Evolutionary conservation across 2,888 invertebrate species (phyloP).

Genomic region (Smittia sp.): DNA sequence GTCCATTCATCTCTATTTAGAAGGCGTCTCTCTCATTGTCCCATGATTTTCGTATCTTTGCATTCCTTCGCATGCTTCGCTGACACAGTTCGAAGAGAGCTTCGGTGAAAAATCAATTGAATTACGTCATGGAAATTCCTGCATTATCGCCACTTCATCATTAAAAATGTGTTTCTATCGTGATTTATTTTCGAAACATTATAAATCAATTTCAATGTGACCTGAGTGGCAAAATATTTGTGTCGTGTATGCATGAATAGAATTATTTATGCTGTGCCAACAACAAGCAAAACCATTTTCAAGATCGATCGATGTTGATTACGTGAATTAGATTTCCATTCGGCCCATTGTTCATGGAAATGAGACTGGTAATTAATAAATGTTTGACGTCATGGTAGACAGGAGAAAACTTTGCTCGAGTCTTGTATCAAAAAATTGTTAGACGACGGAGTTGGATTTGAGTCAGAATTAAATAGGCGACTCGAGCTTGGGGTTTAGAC

Average conservation of each 20-base stretch:
- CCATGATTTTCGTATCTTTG: too few relatives aligned
- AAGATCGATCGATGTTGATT: neutral
- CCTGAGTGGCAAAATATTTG: neutral
- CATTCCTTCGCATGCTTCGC: neutral
- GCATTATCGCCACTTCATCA: neutral
- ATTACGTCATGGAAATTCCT: neutral
- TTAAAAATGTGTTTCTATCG: slow-evolving; percentile 2
- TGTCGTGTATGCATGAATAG: slow-evolving; percentile 8
- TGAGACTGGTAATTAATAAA: neutral
- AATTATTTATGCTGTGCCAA: neutral
- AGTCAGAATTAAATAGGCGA: too few relatives aligned
- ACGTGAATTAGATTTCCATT: neutral
- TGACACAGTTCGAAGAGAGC: neutral
- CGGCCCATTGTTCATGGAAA: neutral
- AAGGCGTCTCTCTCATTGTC: too few relatives aligned
- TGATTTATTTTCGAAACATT: slow-evolving; percentile 3
- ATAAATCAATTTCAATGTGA: slow-evolving; percentile 12
- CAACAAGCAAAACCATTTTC: neutral
- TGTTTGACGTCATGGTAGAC: neutral
- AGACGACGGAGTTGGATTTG: too few relatives aligned
- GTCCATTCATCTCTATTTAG: too few relatives aligned
- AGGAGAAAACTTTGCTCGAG: too few relatives aligned
- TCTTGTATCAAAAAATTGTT: too few relatives aligned
- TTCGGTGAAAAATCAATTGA: neutral
- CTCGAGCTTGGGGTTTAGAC: too few relatives aligned